Base-by-base conservation (phyloP, 2,888 invertebrate species). In the Empis stercorea region DNA sequence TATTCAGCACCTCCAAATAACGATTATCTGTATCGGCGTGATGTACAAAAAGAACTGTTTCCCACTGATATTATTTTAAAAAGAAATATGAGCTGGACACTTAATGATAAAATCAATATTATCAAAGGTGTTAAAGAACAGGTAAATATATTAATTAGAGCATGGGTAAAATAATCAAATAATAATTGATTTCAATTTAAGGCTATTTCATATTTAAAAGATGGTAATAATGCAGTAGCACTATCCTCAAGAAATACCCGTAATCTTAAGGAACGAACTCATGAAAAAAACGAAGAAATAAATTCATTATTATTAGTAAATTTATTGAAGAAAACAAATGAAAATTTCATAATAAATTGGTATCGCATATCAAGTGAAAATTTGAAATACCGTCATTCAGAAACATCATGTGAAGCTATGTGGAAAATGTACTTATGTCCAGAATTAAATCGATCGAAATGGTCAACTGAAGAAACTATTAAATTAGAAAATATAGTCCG, bases 341-440 rank as follows among this genome's bases (percentile, higher is more conserved):
- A 49, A 13, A 53, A 56, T 7, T 68, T 65, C 30, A 37, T 48
- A 20, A 63, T 70, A 17, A 65, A 70, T 46, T 70, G 70, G 70
- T 50, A 57, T 43, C 57, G 60, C 49, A 59, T 70, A 20, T 63
- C 65, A 6, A 52, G 53, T 1, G 46, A 58, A 37, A 59, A 62
- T 47, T 51, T 75, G 6, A 71, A 73, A 51, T 63, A 70, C 32
- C 73, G 76, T n/a, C 84, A 84, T 57, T 72, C 73, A 0, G 66
- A 76, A 0, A 66, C 71, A 10, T 83, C 83, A 59, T 86, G 84
- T 59, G 67, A 73, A 55, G 73, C 80, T 0, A 75, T 85, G 60
- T 87, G 87, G 87, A 76, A 77, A 49, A 71, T 80, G 17, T 81
- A 78, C 57, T 61, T 85, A 42, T 80, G 82, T 61, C 85, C 86